Conservation (phyloP, 2,113 vertebrate genomes). For the Abramis brama region DNA sequence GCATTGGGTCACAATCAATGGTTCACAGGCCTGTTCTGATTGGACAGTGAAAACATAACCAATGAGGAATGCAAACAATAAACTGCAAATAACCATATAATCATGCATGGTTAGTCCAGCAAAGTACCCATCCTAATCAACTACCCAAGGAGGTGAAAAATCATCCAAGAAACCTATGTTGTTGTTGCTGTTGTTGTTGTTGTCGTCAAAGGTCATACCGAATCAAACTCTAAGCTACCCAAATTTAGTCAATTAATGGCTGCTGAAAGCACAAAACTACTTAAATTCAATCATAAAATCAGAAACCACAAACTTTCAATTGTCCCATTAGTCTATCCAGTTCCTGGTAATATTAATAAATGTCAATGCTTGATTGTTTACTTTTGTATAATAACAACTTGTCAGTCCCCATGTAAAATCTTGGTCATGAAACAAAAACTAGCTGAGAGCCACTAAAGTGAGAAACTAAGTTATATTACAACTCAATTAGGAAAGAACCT, state of each 20-base stretch:
- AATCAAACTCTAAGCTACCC: background rate
- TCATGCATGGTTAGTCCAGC: background rate
- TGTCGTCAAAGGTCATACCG: background rate
- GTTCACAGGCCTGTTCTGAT: background rate
- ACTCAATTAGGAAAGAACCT: background rate
- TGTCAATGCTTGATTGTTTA: background rate
- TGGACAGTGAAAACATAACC: background rate
- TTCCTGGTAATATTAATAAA: background rate
- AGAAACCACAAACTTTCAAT: background rate
- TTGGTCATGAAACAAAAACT: background rate
- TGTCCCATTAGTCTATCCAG: background rate
- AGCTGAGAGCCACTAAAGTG: background rate
- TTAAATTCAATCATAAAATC: background rate
- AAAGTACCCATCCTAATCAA: background rate
- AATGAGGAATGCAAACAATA: background rate
- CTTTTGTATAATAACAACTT: background rate
- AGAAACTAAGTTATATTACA: background rate
- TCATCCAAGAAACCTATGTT: background rate
- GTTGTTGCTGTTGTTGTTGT: no score
- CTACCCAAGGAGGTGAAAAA: background rate
- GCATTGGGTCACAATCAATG: background rate
- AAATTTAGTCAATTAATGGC: background rate
- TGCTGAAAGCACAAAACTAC: background rate
- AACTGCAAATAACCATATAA: background rate
- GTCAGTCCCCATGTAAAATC: background rate